Conservation (phyloP, 2,113 vertebrate species). For the Crotalus helleri region DNA sequence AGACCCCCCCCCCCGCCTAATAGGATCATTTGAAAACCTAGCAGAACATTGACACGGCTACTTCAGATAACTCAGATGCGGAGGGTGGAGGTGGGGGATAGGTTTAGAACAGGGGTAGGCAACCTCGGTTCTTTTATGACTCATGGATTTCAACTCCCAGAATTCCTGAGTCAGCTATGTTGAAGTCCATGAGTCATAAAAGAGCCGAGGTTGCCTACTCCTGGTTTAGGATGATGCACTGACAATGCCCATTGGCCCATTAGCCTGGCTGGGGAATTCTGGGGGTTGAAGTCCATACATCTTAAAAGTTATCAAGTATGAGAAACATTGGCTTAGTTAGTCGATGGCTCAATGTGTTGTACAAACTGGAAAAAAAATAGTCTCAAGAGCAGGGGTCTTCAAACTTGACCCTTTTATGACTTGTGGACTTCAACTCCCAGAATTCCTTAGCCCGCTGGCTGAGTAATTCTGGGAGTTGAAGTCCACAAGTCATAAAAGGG, state of each 20-base stretch:
- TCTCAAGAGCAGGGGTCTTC: no score
- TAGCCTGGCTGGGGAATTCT: background rate
- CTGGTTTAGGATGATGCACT: background rate
- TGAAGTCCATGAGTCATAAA: no score
- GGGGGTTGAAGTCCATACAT: background rate
- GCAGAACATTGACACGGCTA: background rate
- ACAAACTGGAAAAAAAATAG: background rate
- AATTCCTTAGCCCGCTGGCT: no score
- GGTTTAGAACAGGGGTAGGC: background rate
- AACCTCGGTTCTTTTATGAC: no score
- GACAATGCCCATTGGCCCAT: background rate
- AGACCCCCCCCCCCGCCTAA: accelerated
- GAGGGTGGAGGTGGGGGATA: background rate
- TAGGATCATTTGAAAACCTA: background rate
- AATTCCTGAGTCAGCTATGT: no score
- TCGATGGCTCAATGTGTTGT: background rate
- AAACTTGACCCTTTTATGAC: no score
- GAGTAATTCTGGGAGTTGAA: no score
- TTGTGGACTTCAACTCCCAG: no score
- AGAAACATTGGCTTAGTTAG: background rate
- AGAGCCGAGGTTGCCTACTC: no score
- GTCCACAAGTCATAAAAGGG: no score
- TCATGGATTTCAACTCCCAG: no score
- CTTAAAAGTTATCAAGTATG: background rate
- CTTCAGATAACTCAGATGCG: background rate